Conservation (phyloP, 2,888 invertebrate genomes). For the Philereme vetulata region DNA sequence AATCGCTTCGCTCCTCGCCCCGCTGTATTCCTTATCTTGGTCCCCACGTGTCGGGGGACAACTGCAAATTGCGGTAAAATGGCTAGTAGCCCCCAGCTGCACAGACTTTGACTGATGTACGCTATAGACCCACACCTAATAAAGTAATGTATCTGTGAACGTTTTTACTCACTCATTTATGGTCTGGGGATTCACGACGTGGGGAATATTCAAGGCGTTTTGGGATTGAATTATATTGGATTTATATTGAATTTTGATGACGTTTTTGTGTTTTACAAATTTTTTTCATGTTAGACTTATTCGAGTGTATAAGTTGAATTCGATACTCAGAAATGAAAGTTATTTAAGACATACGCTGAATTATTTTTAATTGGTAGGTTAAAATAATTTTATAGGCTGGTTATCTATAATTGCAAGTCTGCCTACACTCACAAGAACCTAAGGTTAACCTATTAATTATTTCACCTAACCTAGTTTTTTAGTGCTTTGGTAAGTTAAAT, state of each 20-base stretch:
- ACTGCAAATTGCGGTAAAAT: constrained; percentile 77
- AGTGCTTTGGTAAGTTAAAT: too few relatives aligned
- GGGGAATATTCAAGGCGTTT: constrained; percentile 4
- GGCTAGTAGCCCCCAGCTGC: constrained; percentile 65
- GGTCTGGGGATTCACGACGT: constrained; percentile 15
- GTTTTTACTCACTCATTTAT: constrained; percentile 35
- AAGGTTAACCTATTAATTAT: too few relatives aligned
- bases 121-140: constrained; percentile 69
- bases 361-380: too few relatives aligned
- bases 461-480: too few relatives aligned
- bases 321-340: too few relatives aligned
- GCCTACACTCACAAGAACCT: too few relatives aligned
- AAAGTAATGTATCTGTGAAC: constrained; percentile 67
- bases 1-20: background rate
- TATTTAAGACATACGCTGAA: too few relatives aligned
- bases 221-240: background rate
- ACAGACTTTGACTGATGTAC: constrained; percentile 77
- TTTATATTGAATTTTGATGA: background rate
- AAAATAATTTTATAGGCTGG: too few relatives aligned
- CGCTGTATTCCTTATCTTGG: constrained; percentile 39
- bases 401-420: too few relatives aligned
- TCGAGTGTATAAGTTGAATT: too few relatives aligned
- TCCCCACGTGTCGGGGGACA: constrained; percentile 48
- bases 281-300: too few relatives aligned
- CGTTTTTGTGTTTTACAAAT: too few relatives aligned